Base-by-base conservation (phyloP, 2,113 vertebrate species). In the Muscicapa adusta region DNA sequence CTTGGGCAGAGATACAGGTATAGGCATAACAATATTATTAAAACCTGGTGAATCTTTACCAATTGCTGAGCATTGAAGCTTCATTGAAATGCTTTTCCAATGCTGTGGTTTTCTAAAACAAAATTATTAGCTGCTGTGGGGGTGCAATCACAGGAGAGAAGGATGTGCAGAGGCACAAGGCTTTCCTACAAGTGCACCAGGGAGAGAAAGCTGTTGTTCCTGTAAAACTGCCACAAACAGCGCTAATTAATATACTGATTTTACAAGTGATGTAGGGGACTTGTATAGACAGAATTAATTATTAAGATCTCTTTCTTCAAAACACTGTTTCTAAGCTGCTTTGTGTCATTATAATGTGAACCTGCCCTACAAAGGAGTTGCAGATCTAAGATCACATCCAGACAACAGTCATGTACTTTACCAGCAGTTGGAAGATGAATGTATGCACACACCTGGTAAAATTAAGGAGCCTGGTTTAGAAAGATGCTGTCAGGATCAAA, bases 251-350 rank as follows among this genome's bases (percentile, higher is more conserved):
- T 63, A 85, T 54, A 50, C 82, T 43, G 71, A 73, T 88, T 92
- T 91, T 79, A 50, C 75, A 93, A 90, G 91, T 58, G 88, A 90
- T 70, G 67, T 34, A 18, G 60, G 29, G 56, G 22, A 74, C 56
- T 70, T 88, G 33, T 33, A 56, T 33, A 90, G 81, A 50, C 48
- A 75, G 82, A 92, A 96, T 96, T 94, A 95, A 94, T 96, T 96
- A 96, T 94, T 95, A 85, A 95, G 62, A 43, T 61, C 31, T 63
- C 67, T 90, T 58, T 85, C 89, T 90, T 94, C 89, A 93, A 83
- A 95, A 93, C 75, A 33, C 65, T 18, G 17, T 87, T 90, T 90
- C 85, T 47, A 34, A 76, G 87, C 72, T 83, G 78, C 63, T 89
- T 90, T 90, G 76, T 61, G 45, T 80, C 67, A 80, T 91, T 95